Base-by-base conservation (phyloP, 2,113 vertebrate genomes). In the Sylvicapra grimmia region DNA sequence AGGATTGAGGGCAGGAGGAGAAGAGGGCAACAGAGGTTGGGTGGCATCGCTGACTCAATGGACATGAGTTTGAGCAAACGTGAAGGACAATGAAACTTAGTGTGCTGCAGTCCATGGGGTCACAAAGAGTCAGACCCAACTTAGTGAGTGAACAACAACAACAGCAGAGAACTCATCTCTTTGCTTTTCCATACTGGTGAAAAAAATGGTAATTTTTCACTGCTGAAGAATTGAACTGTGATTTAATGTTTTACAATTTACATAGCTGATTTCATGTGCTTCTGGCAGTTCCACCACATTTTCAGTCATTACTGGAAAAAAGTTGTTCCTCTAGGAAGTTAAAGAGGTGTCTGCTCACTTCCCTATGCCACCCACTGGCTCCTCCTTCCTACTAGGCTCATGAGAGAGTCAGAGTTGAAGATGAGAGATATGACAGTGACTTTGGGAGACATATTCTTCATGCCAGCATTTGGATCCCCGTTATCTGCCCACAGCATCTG, bases 391-490 rank as follows among this genome's bases (percentile, higher is more conserved):
- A 8, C 21, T 2, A 18, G 40, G 33, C 18, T 44, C 27, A 1
- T 4, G 47, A 53, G 14, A 33, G 21, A 36, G 9, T 31, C 14
- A 8, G 68, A n/a, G 14, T 10, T 3, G 40, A 89, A 40, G 54
- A 6, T 8, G 49, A 49, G 53, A 36, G n/a, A 21, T 4, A 61
- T 23, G 18, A 15, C 36, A 21, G 3, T 6, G 2, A 44, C 68
- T 59, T 65, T 27, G 85, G n/a, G 33, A 54, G 49, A 36, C 18
- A 36, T 13, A 8, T 54, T 53, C 82, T 54, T 44, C 29, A 8
- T 1, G 2, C 7, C 6, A 8, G 29, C 51, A n/a, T 49, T 44
- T 18, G 49, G 29, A 56, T 47, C 36, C 49, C 33, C 0, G 0
- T 33, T 23, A 9, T 53, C 68, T 65, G 54, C 10, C 54, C 31